These are phyloP conservation scores for Acanthosepion lycidas DNA, from an alignment of 2,888 invertebrate genomes.

Conservation along the genomic window DNA sequence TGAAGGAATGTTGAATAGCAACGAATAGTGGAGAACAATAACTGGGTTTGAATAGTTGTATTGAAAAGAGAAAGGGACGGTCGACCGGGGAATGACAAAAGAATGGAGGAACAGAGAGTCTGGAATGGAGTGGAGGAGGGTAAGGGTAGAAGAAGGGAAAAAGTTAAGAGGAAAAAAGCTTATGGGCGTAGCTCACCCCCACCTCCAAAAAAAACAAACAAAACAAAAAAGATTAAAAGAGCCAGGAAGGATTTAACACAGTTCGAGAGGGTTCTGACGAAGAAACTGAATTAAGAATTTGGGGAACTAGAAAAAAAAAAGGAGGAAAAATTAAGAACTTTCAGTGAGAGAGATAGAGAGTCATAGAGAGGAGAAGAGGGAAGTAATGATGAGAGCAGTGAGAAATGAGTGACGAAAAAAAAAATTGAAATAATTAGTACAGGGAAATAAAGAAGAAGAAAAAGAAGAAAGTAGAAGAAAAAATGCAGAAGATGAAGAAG, in stretches of 20 bases:
- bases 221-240: not conserved
- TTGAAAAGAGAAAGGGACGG: constrained; percentile 17
- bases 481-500: too few species aligned
- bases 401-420: too few species aligned
- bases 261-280: not conserved
- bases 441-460: too few species aligned
- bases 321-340: too few species aligned
- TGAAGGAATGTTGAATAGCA: not conserved
- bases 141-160: not conserved
- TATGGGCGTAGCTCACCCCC: not conserved
- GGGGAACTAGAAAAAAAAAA: too few species aligned
- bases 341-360: too few species aligned
- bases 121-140: not conserved
- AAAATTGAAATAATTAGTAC: too few species aligned
- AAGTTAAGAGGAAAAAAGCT: not conserved
- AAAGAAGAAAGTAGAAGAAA: too few species aligned
- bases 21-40: not conserved
- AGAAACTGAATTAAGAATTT: not conserved
- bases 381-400: too few species aligned
- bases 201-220: too few species aligned
- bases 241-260: not conserved
- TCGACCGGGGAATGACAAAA: not conserved
- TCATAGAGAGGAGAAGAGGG: too few species aligned
- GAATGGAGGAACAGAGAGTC: not conserved
- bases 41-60: not conserved